Evolutionary conservation across 2,888 invertebrate species (phyloP).

Genomic region (Trichogramma dendrolimi): DNA sequence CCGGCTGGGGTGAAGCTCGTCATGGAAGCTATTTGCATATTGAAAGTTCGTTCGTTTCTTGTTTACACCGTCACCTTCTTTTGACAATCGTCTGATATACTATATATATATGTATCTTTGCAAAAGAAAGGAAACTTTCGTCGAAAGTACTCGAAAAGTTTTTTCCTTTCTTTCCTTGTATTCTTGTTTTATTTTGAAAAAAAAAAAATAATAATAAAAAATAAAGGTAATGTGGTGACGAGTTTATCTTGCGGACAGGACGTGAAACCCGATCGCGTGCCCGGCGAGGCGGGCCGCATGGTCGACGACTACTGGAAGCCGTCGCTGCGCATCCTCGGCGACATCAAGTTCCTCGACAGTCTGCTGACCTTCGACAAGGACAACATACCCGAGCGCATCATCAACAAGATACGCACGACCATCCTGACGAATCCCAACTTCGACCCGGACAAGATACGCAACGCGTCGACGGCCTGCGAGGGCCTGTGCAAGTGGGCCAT

Average conservation of each 20-base stretch:
- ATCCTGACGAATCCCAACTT: conserved; percentile 82
- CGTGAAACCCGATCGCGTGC: conserved; percentile 82
- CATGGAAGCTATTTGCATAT: conserved; percentile 95
- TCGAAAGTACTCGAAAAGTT: too few relatives aligned
- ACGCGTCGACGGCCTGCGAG: conserved; percentile 85
- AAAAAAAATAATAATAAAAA: neutral
- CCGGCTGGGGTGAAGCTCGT: conserved; percentile 84
- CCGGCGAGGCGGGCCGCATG: conserved; percentile 71
- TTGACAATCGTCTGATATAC: neutral
- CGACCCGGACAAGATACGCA: conserved; percentile 84
- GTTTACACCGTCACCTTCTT: neutral
- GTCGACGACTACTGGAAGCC: conserved; percentile 93
- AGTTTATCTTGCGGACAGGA: conserved; percentile 54
- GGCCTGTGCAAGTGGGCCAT: conserved; percentile 92
- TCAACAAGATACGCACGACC: conserved; percentile 76
- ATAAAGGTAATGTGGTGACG: conserved; percentile 3
- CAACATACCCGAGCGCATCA: conserved; percentile 78
- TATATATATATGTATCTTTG: neutral
- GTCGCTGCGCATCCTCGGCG: conserved; percentile 81
- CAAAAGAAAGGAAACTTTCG: too few relatives aligned
- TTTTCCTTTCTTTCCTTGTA: too few relatives aligned
- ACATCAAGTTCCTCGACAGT: conserved; percentile 86
- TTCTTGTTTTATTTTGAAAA: too few relatives aligned
- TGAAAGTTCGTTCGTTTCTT: conserved; percentile 61
- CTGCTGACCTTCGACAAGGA: conserved; percentile 88